Evolutionary conservation across 2,113 vertebrate species (phyloP), one percentile per base, ranked within the genome.

Genomic region (Ictalurus furcatus): DNA sequence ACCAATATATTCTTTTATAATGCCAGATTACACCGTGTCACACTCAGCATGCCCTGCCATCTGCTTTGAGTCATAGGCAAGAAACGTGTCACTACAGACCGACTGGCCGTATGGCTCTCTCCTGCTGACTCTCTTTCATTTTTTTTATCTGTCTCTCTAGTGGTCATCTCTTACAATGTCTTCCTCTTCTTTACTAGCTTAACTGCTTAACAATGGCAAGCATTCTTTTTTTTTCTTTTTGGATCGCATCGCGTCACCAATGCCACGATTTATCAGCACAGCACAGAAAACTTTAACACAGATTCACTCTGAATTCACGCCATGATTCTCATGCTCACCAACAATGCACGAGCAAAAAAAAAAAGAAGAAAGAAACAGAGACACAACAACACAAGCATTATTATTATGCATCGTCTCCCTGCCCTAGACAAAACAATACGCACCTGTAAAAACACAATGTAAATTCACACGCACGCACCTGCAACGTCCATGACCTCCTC

Each of bases 401-500:
- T 37, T 58, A 52, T 21, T 37, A 84, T 52, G 48, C 48, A 52
- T 52, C 44, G 3, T 19, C 17, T 54, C 59, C 44, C 67, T 34
- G 48, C 30, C n/a, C 17, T 30, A 23, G 79, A 85, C 88, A 40
- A 78, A 69, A 76, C 25, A 59, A 76, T 8, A n/a, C 59, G 61
- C n/a, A 67, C 28, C 48, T 65, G 79, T 34, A 44, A 34, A 76
- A 40, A 59, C 59, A 71, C 54, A 54, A 78, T 40, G 1, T 1
- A 65, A 63, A 13, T 56, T 48, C 73, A 80, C 56, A 84, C 67
- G 44, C 71, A 87, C 87, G 19, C 85, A 92, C 91, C 90, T 89
- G 90, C 91, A 87, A 85, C 37, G 73, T 91, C 91, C 84, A 90
- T 87, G 90, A 90, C 91, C 91, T 92, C 90, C 73, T 91, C 91